Evolutionary conservation across 2,113 vertebrate genomes (phyloP).

Genomic region (Phoenicopterus ruber): DNA sequence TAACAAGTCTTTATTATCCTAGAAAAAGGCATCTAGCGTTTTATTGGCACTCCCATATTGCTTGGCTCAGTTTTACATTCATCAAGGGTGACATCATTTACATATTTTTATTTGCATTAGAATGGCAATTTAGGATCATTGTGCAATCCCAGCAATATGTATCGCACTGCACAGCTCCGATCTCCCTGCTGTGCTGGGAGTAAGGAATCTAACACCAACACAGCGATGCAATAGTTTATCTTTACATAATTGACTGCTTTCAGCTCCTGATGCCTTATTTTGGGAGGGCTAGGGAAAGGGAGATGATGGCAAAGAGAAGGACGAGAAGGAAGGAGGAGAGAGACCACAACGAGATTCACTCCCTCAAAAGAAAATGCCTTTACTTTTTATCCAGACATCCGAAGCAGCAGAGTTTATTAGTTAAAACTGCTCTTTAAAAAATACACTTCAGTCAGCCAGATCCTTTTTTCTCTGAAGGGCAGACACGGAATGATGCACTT

Average conservation of each 20-base stretch:
- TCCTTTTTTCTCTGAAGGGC: background rate
- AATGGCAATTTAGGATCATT: slow-evolving; percentile 7
- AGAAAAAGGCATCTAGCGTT: slow-evolving; percentile 34
- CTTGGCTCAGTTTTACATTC: slow-evolving; percentile 38
- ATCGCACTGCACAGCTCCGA: background rate
- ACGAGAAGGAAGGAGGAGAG: background rate
- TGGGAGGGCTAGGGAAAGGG: background rate
- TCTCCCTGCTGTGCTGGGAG: background rate
- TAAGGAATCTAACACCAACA: background rate
- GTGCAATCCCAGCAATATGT: background rate
- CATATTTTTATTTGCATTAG: slow-evolving; percentile 51
- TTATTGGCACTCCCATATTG: background rate
- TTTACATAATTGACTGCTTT: background rate
- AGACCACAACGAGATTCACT: background rate
- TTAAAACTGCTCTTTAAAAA: background rate
- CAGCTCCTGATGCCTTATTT: background rate
- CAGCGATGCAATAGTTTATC: background rate
- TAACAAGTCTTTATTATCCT: slow-evolving; percentile 38
- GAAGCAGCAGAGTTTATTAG: background rate
- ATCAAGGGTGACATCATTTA: slow-evolving; percentile 34
- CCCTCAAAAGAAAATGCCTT: slow-evolving; percentile 10
- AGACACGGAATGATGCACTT: background rate
- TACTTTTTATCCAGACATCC: background rate
- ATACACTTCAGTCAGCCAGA: background rate
- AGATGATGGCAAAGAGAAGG: background rate